A percentile compares a stretch with the other conserved stretches of the same genome.
phyloP scores from a whole-genome alignment of 2,113 vertebrate species.

The Aptenodytes forsteri region DNA sequence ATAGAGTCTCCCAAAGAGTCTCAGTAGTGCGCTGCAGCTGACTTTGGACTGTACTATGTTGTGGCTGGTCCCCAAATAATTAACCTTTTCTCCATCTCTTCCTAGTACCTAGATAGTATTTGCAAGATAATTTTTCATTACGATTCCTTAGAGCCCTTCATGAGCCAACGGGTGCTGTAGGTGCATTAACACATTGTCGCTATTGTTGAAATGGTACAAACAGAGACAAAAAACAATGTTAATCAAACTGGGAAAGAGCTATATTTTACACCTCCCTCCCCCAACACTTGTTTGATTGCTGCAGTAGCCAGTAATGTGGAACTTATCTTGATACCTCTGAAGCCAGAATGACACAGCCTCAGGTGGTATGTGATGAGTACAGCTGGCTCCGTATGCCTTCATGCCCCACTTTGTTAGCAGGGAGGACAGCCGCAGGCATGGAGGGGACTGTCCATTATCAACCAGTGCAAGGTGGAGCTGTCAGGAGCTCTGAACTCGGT shows the following conservation, averaged over 20 bases:
- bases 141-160: background rate
- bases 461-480: background rate
- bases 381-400: background rate
- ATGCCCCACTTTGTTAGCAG: background rate
- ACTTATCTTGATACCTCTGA: background rate
- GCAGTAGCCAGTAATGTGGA: background rate
- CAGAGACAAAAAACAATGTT: background rate
- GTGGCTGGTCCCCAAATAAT: background rate
- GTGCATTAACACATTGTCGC: accelerated
- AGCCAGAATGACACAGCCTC: background rate
- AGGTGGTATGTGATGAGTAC: background rate
- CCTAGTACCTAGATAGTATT: background rate
- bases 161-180: background rate
- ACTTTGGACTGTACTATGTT: background rate
- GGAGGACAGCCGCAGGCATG: background rate
- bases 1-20: background rate
- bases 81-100: background rate
- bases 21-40: background rate
- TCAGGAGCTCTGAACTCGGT: background rate
- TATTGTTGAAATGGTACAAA: background rate
- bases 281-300: background rate
- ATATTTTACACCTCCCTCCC: background rate
- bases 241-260: background rate
- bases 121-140: background rate
- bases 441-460: background rate